phyloP scores from a whole-genome alignment of 2,797 vertebrate genomes.

The Peromyscus aztecus region DNA sequence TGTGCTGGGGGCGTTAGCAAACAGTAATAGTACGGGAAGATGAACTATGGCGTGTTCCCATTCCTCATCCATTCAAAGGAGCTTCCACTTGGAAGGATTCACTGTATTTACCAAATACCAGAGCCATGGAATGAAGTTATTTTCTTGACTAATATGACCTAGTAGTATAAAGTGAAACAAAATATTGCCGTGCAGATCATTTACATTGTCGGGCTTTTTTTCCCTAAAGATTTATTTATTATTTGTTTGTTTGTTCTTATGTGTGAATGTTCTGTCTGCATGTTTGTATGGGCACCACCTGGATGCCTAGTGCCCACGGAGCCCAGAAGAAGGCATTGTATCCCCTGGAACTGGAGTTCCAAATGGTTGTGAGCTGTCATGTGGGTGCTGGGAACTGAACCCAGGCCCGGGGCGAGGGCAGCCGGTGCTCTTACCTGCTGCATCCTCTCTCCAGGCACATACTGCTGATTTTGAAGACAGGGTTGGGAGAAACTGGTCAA shows the following conservation, averaged over 20 bases:
- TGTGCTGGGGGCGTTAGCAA: not conserved
- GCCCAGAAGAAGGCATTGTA: not conserved
- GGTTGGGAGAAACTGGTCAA: not conserved
- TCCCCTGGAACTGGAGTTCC: not conserved
- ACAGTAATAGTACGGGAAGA: not conserved
- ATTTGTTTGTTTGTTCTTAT: too few relatives aligned
- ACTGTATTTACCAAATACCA: not conserved
- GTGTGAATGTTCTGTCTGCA: not conserved
- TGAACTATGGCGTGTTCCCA: not conserved
- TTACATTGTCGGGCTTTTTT: not conserved
- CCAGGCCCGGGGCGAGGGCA: not conserved
- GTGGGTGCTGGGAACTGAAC: not conserved
- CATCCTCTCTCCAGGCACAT: not conserved
- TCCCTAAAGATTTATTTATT: not conserved
- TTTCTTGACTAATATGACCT: not conserved
- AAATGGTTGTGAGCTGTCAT: not conserved
- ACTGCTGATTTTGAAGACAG: not conserved
- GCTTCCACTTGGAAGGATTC: not conserved
- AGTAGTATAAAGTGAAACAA: not conserved
- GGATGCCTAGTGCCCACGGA: not conserved
- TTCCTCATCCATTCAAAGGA: not conserved
- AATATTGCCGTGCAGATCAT: not conserved
- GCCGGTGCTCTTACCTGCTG: not conserved
- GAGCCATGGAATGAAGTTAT: not conserved
- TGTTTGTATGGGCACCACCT: not conserved